Evolutionary conservation across 2,888 invertebrate genomes (phyloP).

Genomic region (Epistrophella euchroma): DNA sequence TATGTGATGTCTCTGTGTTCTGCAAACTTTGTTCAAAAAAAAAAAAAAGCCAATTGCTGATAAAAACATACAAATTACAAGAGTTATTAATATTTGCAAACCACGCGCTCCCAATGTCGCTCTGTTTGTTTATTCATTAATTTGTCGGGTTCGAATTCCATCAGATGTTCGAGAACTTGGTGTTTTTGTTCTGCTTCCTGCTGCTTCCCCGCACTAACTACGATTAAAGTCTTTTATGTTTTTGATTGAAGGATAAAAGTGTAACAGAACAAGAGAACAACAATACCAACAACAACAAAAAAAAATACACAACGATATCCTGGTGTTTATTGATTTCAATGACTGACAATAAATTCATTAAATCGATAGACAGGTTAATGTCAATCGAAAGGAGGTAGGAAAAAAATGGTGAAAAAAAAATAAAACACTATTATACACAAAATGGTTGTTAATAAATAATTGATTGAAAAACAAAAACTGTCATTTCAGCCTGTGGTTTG

Average conservation of each 20-base stretch:
- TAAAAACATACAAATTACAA: neutral
- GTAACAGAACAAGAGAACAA: slow-evolving; percentile 2
- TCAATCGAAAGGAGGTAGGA: slow-evolving; percentile 73
- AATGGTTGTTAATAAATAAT: slow-evolving; percentile 38
- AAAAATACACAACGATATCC: slow-evolving; percentile 3
- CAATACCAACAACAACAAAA: neutral
- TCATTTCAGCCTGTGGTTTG: neutral
- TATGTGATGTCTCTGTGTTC: neutral
- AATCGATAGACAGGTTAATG: slow-evolving; percentile 84
- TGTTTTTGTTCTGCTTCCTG: slow-evolving; percentile 16
- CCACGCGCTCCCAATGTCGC: slow-evolving; percentile 32
- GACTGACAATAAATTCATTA: slow-evolving; percentile 83
- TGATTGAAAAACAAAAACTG: slow-evolving; percentile 24
- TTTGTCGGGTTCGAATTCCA: slow-evolving; percentile 33
- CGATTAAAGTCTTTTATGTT: slow-evolving; percentile 70
- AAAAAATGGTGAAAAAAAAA: neutral
- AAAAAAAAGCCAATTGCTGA: neutral
- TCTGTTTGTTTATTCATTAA: slow-evolving; percentile 72
- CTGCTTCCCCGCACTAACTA: slow-evolving; percentile 11
- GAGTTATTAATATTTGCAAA: slow-evolving; percentile 68
- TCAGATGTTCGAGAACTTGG: neutral
- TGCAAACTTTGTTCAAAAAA: neutral
- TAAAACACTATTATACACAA: neutral
- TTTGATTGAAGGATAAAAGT: slow-evolving; percentile 70
- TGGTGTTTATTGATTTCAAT: slow-evolving; percentile 66